These are phyloP conservation scores for Orthosia gracilis DNA, from an alignment of 2,888 invertebrate genomes.

Conservation along the genomic window DNA sequence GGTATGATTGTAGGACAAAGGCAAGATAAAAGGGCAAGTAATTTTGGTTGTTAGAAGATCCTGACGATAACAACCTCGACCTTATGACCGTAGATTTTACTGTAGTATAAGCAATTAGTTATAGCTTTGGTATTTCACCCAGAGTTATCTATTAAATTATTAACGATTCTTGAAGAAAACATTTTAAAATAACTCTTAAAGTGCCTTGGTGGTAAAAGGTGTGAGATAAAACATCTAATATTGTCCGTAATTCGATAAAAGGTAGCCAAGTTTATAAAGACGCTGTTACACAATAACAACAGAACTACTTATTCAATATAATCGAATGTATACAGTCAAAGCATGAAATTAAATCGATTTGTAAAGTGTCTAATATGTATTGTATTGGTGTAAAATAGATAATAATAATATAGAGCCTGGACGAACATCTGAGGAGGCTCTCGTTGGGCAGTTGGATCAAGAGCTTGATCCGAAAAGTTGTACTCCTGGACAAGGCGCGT, in stretches of 20 bases:
- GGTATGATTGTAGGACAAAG: slow-evolving; percentile 7
- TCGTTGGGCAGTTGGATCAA: too few relatives aligned
- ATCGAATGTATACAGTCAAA: slow-evolving; percentile 4
- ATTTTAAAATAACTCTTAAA: too few relatives aligned
- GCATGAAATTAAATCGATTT: slow-evolving; percentile 18
- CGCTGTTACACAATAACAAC: slow-evolving; percentile 4
- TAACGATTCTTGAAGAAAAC: too few relatives aligned
- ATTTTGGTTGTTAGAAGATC: not conserved
- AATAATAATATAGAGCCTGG: too few relatives aligned
- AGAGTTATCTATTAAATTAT: too few relatives aligned
- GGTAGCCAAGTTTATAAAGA: slow-evolving; percentile 22
- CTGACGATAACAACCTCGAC: not conserved
- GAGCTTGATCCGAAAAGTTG: too few relatives aligned
- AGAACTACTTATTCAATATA: slow-evolving; percentile 9
- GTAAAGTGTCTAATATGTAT: not conserved
- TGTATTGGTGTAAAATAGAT: not conserved
- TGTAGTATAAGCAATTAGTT: not conserved
- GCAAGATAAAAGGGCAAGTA: slow-evolving; percentile 5
- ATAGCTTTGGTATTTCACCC: not conserved
- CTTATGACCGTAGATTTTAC: not conserved
- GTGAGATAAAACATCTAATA: not conserved
- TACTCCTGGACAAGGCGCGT: too few relatives aligned
- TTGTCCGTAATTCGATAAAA: not conserved
- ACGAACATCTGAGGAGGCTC: too few relatives aligned
- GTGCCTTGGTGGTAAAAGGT: not conserved